These are phyloP conservation scores for Cyrtorhinus lividipennis DNA, from an alignment of 1,140 invertebrate genomes.

Conservation along the genomic window DNA sequence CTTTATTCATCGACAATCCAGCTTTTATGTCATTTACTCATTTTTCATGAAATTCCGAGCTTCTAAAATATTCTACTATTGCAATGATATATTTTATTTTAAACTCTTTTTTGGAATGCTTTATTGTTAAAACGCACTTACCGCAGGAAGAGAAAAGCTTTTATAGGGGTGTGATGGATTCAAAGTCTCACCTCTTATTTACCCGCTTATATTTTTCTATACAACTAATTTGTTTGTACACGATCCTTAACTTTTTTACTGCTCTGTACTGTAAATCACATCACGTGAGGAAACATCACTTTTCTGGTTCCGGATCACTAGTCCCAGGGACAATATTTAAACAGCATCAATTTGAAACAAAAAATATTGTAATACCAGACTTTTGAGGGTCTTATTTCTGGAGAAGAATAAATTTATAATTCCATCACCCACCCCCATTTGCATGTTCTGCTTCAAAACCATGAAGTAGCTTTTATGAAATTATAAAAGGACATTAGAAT, in stretches of 20 bases:
- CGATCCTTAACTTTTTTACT: too few species aligned
- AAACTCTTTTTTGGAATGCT: slow-evolving; percentile 13
- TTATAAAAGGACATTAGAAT: slow-evolving; percentile 17
- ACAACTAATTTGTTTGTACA: background rate
- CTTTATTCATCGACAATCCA: too few species aligned
- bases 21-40: background rate
- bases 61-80: background rate
- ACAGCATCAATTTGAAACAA: too few species aligned
- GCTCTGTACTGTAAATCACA: too few species aligned
- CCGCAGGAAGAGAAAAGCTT: slow-evolving; percentile 12
- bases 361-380: too few species aligned
- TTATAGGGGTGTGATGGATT: slow-evolving; percentile 14
- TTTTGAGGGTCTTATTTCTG: too few species aligned
- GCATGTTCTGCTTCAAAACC: slow-evolving; percentile 19
- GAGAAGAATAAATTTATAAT: too few species aligned
- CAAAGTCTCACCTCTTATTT: background rate
- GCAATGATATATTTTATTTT: background rate
- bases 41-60: background rate
- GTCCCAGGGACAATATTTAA: too few species aligned
- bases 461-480: slow-evolving; percentile 17
- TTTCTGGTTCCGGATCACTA: too few species aligned
- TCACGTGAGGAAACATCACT: too few species aligned
- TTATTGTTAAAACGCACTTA: slow-evolving; percentile 18
- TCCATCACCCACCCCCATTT: slow-evolving; percentile 20
- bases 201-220: background rate